A percentile compares a stretch with the other conserved stretches of the same genome.
phyloP scores from a whole-genome alignment of 2,888 invertebrate species.

The Abrostola tripartita region DNA sequence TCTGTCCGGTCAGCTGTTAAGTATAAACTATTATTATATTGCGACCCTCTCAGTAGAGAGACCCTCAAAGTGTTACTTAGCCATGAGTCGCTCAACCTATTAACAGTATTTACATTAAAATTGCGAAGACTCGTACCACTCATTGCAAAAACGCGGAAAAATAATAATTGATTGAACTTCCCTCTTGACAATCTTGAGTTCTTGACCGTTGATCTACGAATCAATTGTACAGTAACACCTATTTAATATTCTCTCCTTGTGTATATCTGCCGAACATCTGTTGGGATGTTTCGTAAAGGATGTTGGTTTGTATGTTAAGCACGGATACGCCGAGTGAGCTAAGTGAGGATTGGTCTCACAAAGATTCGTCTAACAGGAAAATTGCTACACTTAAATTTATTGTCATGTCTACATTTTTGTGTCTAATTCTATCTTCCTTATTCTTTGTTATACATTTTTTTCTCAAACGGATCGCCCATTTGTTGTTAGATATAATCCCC shows the following conservation, averaged over 20 bases:
- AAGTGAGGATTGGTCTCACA: slow-evolving; percentile 3
- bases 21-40: too few relatives aligned
- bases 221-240: slow-evolving; percentile 5
- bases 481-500: too few relatives aligned
- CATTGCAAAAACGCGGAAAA: neutral
- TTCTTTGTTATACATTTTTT: too few relatives aligned
- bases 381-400: neutral
- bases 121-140: too few relatives aligned
- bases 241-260: slow-evolving; percentile 43
- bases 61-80: too few relatives aligned
- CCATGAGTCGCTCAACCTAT: too few relatives aligned
- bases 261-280: slow-evolving; percentile 40
- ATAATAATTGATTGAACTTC: slow-evolving; percentile 1
- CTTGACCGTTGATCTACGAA: slow-evolving; percentile 1
- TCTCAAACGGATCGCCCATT: too few relatives aligned
- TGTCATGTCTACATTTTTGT: neutral
- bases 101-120: too few relatives aligned
- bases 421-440: too few relatives aligned
- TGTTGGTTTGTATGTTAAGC: slow-evolving; percentile 42
- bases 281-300: slow-evolving; percentile 51
- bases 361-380: slow-evolving; percentile 2
- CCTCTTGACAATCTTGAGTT: neutral
- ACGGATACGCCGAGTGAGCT: slow-evolving; percentile 11
- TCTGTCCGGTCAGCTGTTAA: too few relatives aligned
- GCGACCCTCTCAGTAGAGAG: too few relatives aligned